Percentiles rank a stretch among this genome's conserved stretches.
phyloP scores from a whole-genome alignment of 1,140 invertebrate genomes.

The Globodera ellingtonae region DNA sequence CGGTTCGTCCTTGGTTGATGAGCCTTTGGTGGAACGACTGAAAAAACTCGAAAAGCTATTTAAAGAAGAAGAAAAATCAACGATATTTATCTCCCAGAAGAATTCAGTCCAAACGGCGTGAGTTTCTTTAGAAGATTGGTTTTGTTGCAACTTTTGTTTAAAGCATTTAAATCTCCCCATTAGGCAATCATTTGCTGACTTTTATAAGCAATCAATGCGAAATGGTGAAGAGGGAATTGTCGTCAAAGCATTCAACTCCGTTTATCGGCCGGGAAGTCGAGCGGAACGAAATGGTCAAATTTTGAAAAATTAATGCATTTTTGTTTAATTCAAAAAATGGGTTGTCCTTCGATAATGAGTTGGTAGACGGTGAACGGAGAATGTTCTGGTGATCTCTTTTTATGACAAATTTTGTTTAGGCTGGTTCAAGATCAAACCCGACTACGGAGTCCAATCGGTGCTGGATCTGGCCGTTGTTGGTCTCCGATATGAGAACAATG shows the following conservation, averaged over 20 bases:
- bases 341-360: constrained; percentile 33
- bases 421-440: constrained; percentile 57
- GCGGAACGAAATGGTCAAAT: constrained; percentile 37
- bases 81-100: constrained; percentile 36
- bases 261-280: constrained; percentile 31
- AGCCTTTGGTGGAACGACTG: constrained; percentile 1
- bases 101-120: constrained; percentile 26
- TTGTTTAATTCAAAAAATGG: neutral
- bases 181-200: constrained; percentile 46
- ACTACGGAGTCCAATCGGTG: constrained; percentile 46
- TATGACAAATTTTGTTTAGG: constrained; percentile 5
- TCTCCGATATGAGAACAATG: constrained; percentile 42
- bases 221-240: constrained; percentile 48
- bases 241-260: constrained; percentile 43
- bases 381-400: neutral
- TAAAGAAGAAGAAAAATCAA: constrained; percentile 28
- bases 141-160: constrained; percentile 2
- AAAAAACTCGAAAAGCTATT: constrained; percentile 12
- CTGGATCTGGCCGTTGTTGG: constrained; percentile 53
- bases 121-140: constrained; percentile 17
- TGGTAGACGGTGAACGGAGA: neutral
- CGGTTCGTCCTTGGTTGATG: constrained; percentile 22
- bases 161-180: constrained; percentile 11
- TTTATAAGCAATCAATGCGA: constrained; percentile 45
- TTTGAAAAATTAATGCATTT: neutral